Evolutionary conservation across 2,113 vertebrate species (phyloP), one percentile per base, ranked within the genome.

Genomic region (Thryonomys swinderianus): DNA sequence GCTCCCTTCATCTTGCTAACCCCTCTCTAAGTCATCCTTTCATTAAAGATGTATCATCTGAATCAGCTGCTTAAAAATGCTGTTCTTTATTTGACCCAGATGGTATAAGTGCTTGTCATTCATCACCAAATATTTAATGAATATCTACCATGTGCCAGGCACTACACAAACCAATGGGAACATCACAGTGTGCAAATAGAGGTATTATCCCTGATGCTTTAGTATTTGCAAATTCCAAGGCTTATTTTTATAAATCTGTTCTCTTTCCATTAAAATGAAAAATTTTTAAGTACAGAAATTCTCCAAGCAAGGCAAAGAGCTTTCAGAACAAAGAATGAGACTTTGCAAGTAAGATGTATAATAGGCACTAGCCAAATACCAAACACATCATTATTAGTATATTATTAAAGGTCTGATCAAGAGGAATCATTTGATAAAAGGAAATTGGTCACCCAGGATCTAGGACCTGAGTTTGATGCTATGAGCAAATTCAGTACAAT

Each of bases 161-260:
- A 34, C 42, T 25, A 27, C 1, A 23, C 16, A 62, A 81, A 21
- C 34, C 48, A 37, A 17, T 23, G 53, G 81, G n/a, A 59, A 87
- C 67, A 37, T 40, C 27, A 48, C 3, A 8, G 25, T 23, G 23
- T 71, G 5, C 86, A 94, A 79, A 73, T 1, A 86, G 69, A 55
- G 82, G 73, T 23, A 45, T 48, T 88, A 76, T 57, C 7, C 62
- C 23, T 66, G 51, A 61, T 3, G 21, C 9, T 62, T 23, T 4
- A 79, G 40, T 5, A 23, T 88, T 78, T 81, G 10, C 67, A 53
- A 61, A 67, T 21, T 37, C 55, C 27, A n/a, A 1, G 45, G 32
- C 13, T 94, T 59, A 55, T 86, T 40, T 96, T 83, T 91, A 42
- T 85, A 90, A 82, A 37, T 95, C 53, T 90, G 85, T 79, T 34